Percentiles rank a stretch among this genome's conserved stretches.
Conservation (phyloP, 2,113 vertebrate genomes). For the Hylia prasina region DNA sequence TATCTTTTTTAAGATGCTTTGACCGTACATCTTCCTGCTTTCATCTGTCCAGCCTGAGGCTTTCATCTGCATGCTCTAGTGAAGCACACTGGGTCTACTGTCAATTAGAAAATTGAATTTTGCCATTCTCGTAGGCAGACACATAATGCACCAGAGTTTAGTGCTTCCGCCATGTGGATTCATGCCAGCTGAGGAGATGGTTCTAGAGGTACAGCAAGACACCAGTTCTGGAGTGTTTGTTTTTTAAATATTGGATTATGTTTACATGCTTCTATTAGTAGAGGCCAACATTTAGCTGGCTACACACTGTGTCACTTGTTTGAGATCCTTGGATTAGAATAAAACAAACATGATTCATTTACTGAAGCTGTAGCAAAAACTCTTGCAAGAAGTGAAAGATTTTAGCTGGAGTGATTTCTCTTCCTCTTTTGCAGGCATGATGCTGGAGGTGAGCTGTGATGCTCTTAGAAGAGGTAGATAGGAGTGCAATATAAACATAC, state of each 20-base stretch:
- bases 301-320: background rate
- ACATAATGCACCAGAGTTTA: background rate
- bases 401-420: background rate
- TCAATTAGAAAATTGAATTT: background rate
- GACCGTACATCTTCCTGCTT: background rate
- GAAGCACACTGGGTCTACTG: background rate
- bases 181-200: background rate
- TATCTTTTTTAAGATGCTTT: background rate
- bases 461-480: background rate
- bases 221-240: background rate
- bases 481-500: background rate
- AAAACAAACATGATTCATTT: constrained; percentile 29
- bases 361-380: background rate
- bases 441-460: background rate
- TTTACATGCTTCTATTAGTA: constrained; percentile 38
- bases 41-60: background rate
- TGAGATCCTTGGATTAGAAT: constrained; percentile 5
- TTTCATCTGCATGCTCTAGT: background rate
- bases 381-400: background rate
- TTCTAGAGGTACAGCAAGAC: background rate
- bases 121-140: background rate
- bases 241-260: constrained; percentile 53
- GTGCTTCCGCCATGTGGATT: background rate
- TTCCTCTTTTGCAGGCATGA: background rate
- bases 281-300: constrained; percentile 27